phyloP scores from a whole-genome alignment of 2,797 vertebrate genomes.

The Hippopotamyrus pictus region DNA sequence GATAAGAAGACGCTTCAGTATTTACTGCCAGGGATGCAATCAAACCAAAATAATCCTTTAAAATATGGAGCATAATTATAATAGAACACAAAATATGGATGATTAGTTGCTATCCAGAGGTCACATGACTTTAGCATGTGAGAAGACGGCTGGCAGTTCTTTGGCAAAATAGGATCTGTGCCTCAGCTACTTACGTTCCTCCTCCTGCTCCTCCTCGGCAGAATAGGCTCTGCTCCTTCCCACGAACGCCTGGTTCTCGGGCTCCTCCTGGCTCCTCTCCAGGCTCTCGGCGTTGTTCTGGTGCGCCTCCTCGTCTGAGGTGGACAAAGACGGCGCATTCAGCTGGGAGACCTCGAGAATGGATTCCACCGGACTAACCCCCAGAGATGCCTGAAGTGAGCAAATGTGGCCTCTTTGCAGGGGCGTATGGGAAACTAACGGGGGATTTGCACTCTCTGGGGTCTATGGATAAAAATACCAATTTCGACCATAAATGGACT shows the following conservation, averaged over 20 bases:
- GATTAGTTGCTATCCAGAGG: not conserved
- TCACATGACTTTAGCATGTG: not conserved
- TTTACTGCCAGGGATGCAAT: not conserved
- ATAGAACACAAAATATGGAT: not conserved
- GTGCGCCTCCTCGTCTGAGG: constrained; percentile 55
- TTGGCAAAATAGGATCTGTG: not conserved
- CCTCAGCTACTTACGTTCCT: constrained; percentile 56
- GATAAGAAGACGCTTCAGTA: not conserved
- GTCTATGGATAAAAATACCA: not conserved
- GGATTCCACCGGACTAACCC: not conserved
- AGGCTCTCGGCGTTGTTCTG: constrained; percentile 22
- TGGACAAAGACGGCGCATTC: not conserved
- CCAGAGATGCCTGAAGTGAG: not conserved
- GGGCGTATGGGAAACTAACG: not conserved
- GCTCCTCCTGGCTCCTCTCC: constrained; percentile 37
- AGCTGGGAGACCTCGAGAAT: not conserved
- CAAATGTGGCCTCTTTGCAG: not conserved
- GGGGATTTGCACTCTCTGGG: not conserved
- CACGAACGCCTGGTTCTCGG: constrained; percentile 28
- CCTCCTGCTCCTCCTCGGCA: constrained; percentile 57
- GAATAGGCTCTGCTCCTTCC: constrained; percentile 23
- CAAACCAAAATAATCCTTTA: not conserved
- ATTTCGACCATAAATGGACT: not conserved
- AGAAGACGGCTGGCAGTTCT: not conserved
- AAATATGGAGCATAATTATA: not conserved